These are phyloP conservation scores for Penaeus chinensis DNA, from an alignment of 1,140 invertebrate genomes.

Conservation along the genomic window DNA sequence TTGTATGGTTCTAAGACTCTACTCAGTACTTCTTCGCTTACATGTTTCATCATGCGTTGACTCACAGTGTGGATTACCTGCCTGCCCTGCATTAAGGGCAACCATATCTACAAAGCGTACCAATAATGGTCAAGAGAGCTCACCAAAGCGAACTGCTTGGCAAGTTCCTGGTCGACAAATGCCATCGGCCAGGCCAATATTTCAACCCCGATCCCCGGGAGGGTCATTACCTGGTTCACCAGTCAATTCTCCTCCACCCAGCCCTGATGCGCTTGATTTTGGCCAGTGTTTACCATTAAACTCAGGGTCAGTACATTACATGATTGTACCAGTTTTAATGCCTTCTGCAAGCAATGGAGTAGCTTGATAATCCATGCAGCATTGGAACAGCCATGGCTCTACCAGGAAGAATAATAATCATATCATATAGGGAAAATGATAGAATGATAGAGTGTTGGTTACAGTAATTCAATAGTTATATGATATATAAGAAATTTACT, in stretches of 20 bases:
- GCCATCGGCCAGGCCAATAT: neutral
- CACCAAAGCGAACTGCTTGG: neutral
- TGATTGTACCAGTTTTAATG: conserved; percentile 31
- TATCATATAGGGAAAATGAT: no score
- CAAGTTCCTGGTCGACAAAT: no score
- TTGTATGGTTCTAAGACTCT: conserved; percentile 27
- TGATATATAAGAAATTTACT: no score
- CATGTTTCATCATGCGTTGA: conserved; percentile 32
- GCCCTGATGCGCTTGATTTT: neutral
- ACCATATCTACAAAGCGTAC: conserved; percentile 11
- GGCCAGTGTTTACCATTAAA: neutral
- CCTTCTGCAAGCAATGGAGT: neutral
- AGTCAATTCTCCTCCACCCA: conserved; percentile 25
- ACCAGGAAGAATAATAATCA: no score
- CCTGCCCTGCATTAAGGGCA: conserved; percentile 39
- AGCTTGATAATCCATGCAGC: neutral
- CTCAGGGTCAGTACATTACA: conserved; percentile 18
- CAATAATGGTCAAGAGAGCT: neutral
- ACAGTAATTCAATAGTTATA: no score
- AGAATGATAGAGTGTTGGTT: no score
- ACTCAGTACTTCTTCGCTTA: conserved; percentile 24
- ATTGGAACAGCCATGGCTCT: no score
- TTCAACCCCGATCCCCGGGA: conserved; percentile 9
- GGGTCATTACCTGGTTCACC: conserved; percentile 29
- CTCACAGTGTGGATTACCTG: conserved; percentile 31